Conservation (phyloP, 2,113 vertebrate genomes). For the Hyperopisus bebe region DNA sequence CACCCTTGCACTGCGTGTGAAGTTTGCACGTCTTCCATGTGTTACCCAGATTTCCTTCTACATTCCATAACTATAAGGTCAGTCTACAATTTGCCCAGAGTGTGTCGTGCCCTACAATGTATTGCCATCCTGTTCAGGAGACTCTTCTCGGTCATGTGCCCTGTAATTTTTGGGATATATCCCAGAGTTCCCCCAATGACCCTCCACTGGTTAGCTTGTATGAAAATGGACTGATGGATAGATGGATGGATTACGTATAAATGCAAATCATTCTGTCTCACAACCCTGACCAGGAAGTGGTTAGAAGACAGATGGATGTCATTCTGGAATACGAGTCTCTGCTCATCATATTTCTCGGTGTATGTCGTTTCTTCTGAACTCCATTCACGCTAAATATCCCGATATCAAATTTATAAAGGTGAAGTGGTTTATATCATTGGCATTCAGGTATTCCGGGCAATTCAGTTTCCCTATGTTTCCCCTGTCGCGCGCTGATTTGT, state of each 20-base stretch:
- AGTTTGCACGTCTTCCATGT: background rate
- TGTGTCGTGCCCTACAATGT: background rate
- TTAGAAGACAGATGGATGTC: background rate
- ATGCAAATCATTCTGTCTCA: background rate
- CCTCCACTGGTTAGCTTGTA: background rate
- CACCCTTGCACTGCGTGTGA: background rate
- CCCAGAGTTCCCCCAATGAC: background rate
- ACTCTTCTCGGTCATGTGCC: background rate
- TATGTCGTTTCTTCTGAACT: background rate
- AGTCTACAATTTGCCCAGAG: background rate
- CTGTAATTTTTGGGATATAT: background rate
- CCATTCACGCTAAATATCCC: background rate
- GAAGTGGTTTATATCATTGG: background rate
- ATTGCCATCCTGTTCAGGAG: background rate
- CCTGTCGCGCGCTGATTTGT: too few species aligned
- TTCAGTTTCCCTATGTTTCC: too few species aligned
- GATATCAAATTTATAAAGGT: background rate
- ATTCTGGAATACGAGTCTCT: background rate
- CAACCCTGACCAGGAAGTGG: background rate
- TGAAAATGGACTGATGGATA: background rate
- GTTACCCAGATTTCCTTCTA: background rate
- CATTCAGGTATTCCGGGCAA: too few species aligned
- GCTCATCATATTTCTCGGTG: background rate
- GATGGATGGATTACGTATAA: background rate
- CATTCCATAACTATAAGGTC: background rate